Conservation (phyloP, 1,140 invertebrate genomes). For the Metopolophium dirhodum region DNA sequence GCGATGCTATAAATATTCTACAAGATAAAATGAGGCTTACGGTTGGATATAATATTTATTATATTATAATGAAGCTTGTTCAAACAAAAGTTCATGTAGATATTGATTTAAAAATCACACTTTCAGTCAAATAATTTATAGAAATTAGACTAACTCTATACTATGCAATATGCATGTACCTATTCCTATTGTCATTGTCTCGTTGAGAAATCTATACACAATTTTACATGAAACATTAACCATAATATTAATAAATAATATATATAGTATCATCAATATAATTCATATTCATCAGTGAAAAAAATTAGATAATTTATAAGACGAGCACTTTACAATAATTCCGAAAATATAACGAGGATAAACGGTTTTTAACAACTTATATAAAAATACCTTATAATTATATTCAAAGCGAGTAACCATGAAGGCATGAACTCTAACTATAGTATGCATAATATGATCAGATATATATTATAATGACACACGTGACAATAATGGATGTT, state of each 20-base stretch:
- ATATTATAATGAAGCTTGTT: neutral
- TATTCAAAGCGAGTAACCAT: neutral
- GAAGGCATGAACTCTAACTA: neutral
- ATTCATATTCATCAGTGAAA: neutral
- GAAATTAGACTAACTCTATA: neutral
- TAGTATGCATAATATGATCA: neutral
- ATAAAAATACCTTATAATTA: neutral
- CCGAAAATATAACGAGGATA: neutral
- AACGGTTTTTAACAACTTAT: neutral
- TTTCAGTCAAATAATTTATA: neutral
- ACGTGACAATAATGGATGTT: neutral
- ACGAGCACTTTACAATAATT: neutral
- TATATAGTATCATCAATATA: neutral
- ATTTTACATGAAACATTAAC: neutral
- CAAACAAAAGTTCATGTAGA: neutral
- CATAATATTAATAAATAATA: neutral
- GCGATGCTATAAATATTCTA: neutral
- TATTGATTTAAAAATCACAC: neutral
- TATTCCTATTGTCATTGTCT: neutral
- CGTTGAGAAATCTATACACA: neutral
- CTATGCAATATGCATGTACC: neutral
- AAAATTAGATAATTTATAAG: neutral
- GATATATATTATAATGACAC: neutral
- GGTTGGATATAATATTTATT: neutral
- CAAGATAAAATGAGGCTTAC: neutral